A percentile compares a stretch with the other conserved stretches of the same genome.
Conservation (phyloP, 30 jellyfish, hydroid and myxozoan genomes). For the Turritopsis dohrnii region DNA sequence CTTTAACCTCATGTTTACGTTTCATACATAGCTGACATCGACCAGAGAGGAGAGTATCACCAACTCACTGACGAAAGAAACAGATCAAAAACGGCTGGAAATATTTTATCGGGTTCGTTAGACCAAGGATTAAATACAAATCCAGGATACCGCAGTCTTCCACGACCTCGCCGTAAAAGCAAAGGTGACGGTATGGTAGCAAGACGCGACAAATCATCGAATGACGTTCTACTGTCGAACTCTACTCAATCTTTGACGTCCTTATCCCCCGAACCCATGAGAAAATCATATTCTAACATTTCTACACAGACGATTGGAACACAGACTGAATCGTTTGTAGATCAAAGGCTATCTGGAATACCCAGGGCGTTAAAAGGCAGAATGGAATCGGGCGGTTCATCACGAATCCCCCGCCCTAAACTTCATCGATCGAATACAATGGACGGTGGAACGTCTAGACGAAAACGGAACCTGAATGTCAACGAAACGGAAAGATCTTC, state of each 20-base stretch:
- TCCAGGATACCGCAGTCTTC: background rate
- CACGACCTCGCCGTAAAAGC: background rate
- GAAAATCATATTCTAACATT: background rate
- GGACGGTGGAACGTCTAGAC: background rate
- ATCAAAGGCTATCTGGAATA: background rate
- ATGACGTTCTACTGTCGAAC: background rate
- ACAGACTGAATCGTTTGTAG: constrained; percentile 9
- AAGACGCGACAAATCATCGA: background rate
- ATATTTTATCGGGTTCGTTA: background rate
- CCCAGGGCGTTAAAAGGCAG: constrained; percentile 1
- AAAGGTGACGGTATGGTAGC: background rate
- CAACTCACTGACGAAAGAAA: background rate
- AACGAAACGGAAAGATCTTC: background rate
- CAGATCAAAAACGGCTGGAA: background rate
- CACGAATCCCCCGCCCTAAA: constrained; percentile 31
- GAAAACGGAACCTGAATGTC: constrained; percentile 6
- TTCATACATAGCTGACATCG: background rate
- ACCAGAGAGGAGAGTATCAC: background rate
- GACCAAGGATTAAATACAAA: constrained; percentile 15
- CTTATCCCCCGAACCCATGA: background rate
- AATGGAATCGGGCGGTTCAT: background rate
- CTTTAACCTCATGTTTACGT: background rate
- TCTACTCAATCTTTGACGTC: background rate
- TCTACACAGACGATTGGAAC: constrained; percentile 9
- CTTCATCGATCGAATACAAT: constrained; percentile 22